Conservation (phyloP, 2,113 vertebrate genomes). For the Puffinus mauretanicus region DNA sequence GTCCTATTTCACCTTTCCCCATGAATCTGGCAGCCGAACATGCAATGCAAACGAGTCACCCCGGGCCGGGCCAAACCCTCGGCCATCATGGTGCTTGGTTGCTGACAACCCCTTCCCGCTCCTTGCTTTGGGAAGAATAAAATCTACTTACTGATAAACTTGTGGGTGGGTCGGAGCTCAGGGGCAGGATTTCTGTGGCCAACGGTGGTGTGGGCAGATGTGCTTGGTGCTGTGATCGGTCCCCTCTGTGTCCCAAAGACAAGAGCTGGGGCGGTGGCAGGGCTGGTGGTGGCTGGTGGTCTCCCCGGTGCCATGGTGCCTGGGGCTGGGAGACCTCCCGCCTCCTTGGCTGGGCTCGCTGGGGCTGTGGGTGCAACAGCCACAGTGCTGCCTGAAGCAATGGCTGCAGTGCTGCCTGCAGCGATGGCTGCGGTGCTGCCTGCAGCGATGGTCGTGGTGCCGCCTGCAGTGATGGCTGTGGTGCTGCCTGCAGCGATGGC, state of each 20-base stretch:
- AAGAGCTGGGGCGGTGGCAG: not conserved
- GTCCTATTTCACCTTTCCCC: not conserved
- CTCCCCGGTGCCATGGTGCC: fast-evolving
- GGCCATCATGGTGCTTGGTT: fast-evolving
- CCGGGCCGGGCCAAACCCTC: fast-evolving
- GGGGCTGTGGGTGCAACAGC: not conserved
- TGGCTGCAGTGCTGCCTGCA: fast-evolving
- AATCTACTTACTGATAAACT: constrained; percentile 1
- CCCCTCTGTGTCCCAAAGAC: not conserved
- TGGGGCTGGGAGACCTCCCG: fast-evolving
- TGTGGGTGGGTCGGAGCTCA: not conserved
- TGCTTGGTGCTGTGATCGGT: not conserved
- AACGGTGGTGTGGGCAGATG: not conserved
- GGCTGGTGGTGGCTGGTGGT: not conserved
- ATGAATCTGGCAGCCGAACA: not conserved
- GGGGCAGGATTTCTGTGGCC: not conserved
- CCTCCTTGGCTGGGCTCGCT: not conserved
- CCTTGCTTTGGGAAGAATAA: not conserved
- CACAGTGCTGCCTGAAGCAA: fast-evolving
- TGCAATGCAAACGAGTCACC: not conserved
- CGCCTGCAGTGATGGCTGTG: fast-evolving
- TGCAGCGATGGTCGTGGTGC: fast-evolving
- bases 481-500: not conserved
- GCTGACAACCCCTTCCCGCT: not conserved
- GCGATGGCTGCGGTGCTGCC: fast-evolving